Evolutionary conservation across 2,888 invertebrate species (phyloP), one percentile per base, ranked within the genome.

Genomic region (Deilephila elpenor): DNA sequence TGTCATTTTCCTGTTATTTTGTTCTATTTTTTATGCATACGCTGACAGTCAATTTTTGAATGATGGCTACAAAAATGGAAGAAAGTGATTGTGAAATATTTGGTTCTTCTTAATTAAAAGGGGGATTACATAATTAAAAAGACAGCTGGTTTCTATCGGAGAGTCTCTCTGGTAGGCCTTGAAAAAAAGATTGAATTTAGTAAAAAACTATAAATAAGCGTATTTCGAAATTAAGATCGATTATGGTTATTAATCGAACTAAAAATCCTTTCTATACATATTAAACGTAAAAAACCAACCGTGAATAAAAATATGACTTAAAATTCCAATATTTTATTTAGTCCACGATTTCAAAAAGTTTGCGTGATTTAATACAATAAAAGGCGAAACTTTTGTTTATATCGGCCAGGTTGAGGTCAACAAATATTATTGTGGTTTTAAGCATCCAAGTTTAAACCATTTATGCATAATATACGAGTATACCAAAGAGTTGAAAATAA

Each of bases 341-440:
- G n/a, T 56, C n/a, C n/a, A 56, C 56, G 56, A 56, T 56, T 56
- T 56, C 56, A n/a, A n/a, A n/a, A 56, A 56, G n/a, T 56, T 53
- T n/a, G 56, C 56, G 56, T 56, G 56, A 56, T 56, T 56, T n/a
- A 19, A 19, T 5, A 56, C n/a, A 56, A 56, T 56, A 56, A 56
- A 56, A 17, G 56, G n/a, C 14, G 56, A n/a, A n/a, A 19, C n/a
- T n/a, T 56, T 56, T 56, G 56, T 56, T n/a, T 56, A 19, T n/a
- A 56, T n/a, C 56, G n/a, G 56, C 56, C 56, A n/a, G 6, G 17
- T 56, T 56, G 56, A 56, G 56, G 56, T 56, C 5, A 19, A 56
- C n/a, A 56, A 56, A 56, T n/a, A 56, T 56, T 56, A 56, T 56
- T 56, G 56, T 56, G 56, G 56, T n/a, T 56, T 56, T 56, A n/a